These are phyloP conservation scores for Chrysogorgia sp. DNA, from an alignment of 92 coral and sea anemone species.

Conservation along the genomic window DNA sequence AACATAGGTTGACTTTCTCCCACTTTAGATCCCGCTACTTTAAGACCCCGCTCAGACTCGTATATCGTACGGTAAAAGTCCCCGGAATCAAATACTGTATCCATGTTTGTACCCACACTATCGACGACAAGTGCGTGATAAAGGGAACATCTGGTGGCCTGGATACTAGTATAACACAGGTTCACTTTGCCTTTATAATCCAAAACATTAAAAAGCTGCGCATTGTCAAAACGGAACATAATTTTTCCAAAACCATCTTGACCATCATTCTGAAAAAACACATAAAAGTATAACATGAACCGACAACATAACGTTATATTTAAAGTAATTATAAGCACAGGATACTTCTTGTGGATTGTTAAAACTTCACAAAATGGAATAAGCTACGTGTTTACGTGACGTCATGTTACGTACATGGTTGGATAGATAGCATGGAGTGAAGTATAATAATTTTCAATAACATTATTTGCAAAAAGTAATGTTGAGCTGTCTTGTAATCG, in stretches of 20 bases:
- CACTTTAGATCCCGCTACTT: slow-evolving; percentile 44
- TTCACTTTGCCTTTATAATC: slow-evolving; percentile 89
- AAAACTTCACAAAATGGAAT: too few relatives aligned
- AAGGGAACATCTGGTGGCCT: slow-evolving; percentile 66
- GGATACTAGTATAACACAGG: slow-evolving; percentile 79
- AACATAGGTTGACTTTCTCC: slow-evolving; percentile 79
- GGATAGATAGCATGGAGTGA: neutral
- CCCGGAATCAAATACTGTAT: slow-evolving; percentile 88
- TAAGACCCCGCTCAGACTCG: slow-evolving; percentile 79
- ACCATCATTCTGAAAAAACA: slow-evolving; percentile 9
- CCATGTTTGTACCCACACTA: slow-evolving; percentile 63
- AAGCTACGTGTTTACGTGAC: too few relatives aligned
- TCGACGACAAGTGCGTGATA: slow-evolving; percentile 82
- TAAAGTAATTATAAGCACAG: too few relatives aligned
- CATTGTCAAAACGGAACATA: slow-evolving; percentile 75
- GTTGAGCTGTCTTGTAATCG: too few relatives aligned
- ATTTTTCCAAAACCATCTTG: slow-evolving; percentile 53
- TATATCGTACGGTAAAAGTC: slow-evolving; percentile 87
- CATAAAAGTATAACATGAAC: neutral
- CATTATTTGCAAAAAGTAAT: too few relatives aligned
- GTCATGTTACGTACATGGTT: too few relatives aligned
- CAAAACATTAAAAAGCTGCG: slow-evolving; percentile 79
- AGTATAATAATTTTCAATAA: neutral
- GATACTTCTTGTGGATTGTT: too few relatives aligned
- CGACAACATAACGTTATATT: neutral